These are phyloP conservation scores for Heliornis fulica DNA, from an alignment of 2,113 vertebrate genomes.

Conservation along the genomic window DNA sequence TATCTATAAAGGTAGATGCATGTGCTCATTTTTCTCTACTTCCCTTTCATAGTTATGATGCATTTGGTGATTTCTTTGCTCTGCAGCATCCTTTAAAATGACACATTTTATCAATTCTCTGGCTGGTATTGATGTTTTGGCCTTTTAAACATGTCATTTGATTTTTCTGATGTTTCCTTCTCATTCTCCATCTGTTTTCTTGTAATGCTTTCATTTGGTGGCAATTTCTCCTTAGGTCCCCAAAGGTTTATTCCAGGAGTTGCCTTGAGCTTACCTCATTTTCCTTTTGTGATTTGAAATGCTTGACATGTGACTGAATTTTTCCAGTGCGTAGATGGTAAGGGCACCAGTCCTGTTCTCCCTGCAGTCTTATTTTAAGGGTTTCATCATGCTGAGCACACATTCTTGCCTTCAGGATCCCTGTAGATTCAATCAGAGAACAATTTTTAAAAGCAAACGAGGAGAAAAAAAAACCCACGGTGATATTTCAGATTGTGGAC, in stretches of 20 bases:
- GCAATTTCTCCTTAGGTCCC: conserved; percentile 60
- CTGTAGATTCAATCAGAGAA: conserved; percentile 60
- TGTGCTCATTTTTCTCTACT: not conserved
- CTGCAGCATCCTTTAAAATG: conserved; percentile 70
- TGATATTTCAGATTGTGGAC: conserved; percentile 1
- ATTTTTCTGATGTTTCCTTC: conserved; percentile 75
- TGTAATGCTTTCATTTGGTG: conserved; percentile 70
- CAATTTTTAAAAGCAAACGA: conserved; percentile 46
- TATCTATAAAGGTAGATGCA: not conserved
- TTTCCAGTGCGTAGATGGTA: not conserved
- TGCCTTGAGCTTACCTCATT: conserved; percentile 45
- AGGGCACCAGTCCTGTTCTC: not conserved
- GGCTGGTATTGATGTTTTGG: conserved; percentile 76
- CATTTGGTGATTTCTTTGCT: conserved; percentile 70
- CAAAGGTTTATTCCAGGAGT: conserved; percentile 57
- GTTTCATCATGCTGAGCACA: conserved; percentile 26
- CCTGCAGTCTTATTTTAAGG: not conserved
- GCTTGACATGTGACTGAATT: conserved; percentile 13
- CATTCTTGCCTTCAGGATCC: conserved; percentile 16
- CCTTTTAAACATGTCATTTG: conserved; percentile 81
- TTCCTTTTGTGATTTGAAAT: conserved; percentile 9
- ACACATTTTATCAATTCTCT: conserved; percentile 74
- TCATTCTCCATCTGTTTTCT: conserved; percentile 69
- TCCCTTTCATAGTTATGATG: conserved; percentile 53
- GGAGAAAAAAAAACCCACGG: not conserved